Conservation (phyloP, 2,113 vertebrate genomes). For the Callipepla californica region DNA sequence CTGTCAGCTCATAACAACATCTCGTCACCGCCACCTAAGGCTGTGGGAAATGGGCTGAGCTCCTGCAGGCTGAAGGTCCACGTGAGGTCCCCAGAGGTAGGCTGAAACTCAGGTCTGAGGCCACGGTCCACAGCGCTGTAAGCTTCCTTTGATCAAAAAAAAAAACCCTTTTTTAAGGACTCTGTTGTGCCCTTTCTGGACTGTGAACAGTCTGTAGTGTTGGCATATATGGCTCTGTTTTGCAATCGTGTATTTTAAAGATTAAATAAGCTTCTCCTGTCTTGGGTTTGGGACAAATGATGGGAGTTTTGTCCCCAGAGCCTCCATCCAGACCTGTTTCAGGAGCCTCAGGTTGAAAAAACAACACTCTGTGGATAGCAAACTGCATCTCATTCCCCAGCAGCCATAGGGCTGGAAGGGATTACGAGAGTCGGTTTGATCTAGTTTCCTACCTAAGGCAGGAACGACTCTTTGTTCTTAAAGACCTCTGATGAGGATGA, state of each 20-base stretch:
- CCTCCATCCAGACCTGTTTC: constrained; percentile 22
- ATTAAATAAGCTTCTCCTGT: not conserved
- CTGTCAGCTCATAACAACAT: constrained; percentile 77
- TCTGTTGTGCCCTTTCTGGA: not conserved
- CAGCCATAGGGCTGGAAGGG: constrained; percentile 58
- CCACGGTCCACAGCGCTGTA: not conserved
- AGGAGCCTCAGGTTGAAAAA: not conserved
- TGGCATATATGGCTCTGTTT: not conserved
- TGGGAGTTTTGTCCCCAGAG: not conserved
- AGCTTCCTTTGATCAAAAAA: not conserved
- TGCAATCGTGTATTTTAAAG: constrained; percentile 1
- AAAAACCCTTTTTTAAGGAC: not conserved
- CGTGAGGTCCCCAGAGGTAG: constrained; percentile 85
- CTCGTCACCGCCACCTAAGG: constrained; percentile 62
- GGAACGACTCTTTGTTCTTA: constrained; percentile 40
- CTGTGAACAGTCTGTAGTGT: not conserved
- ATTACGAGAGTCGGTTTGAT: constrained; percentile 54
- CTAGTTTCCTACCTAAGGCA: constrained; percentile 53
- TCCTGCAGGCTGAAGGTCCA: constrained; percentile 86
- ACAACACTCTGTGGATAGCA: not conserved
- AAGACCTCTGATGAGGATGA: constrained; percentile 34
- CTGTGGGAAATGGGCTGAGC: constrained; percentile 78
- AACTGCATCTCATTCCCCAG: constrained; percentile 21
- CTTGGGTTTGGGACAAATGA: constrained; percentile 22
- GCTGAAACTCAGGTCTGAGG: not conserved